Conservation (phyloP, 1,140 invertebrate genomes). For the Gonatopus flavifemur region DNA sequence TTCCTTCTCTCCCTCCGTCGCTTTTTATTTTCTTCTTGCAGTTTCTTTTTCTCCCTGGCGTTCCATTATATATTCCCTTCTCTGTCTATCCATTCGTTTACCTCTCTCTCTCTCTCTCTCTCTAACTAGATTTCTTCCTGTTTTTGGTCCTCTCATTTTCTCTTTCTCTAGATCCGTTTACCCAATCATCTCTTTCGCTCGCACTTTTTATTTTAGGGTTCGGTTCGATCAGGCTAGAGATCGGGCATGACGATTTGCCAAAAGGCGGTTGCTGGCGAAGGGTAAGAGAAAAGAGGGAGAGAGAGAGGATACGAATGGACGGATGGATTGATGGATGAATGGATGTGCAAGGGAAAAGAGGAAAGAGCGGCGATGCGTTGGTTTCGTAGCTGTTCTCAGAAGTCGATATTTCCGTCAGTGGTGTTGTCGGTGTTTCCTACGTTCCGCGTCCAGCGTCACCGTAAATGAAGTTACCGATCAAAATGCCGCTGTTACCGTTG, state of each 20-base stretch:
- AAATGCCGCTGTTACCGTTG: slow-evolving; percentile 36
- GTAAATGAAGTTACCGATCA: slow-evolving; percentile 55
- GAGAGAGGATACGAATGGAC: not conserved
- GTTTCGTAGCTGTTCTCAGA: slow-evolving; percentile 45
- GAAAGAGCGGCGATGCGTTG: slow-evolving; percentile 20
- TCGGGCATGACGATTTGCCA: slow-evolving; percentile 32
- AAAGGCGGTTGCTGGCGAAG: slow-evolving; percentile 24
- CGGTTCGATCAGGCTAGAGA: slow-evolving; percentile 24
- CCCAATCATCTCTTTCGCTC: slow-evolving; percentile 7
- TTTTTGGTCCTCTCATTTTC: slow-evolving; percentile 5
- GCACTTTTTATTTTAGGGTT: too few species aligned
- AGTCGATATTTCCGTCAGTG: slow-evolving; percentile 57
- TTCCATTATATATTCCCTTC: not conserved
- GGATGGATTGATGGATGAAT: slow-evolving; percentile 9
- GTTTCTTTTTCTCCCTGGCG: slow-evolving; percentile 10
- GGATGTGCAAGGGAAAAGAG: slow-evolving; percentile 8
- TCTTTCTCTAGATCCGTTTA: not conserved
- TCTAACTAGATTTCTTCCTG: slow-evolving; percentile 2
- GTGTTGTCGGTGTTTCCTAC: slow-evolving; percentile 54
- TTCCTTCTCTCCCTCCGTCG: slow-evolving; percentile 9
- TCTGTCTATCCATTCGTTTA: not conserved
- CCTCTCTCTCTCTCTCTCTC: not conserved
- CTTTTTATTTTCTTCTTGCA: slow-evolving; percentile 12
- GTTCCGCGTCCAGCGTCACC: slow-evolving; percentile 49
- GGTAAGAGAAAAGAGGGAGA: not conserved